Conservation (phyloP, 2,113 vertebrate genomes). For the Excalfactoria chinensis region DNA sequence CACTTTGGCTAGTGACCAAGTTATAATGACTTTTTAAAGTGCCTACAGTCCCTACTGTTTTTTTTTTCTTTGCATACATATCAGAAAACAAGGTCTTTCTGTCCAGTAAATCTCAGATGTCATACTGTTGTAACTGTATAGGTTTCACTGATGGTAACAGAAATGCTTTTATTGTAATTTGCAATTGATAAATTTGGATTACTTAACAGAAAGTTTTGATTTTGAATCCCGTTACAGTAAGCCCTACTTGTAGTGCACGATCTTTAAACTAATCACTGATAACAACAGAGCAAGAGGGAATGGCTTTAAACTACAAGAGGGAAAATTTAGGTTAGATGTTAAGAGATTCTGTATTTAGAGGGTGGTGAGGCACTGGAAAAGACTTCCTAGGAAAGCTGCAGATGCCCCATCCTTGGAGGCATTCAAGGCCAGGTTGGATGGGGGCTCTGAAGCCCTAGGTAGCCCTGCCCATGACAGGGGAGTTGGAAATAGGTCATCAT, state of each 20-base stretch:
- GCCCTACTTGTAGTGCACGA: not conserved
- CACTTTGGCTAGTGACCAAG: not conserved
- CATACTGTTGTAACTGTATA: not conserved
- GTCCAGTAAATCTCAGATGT: not conserved
- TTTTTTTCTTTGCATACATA: not conserved
- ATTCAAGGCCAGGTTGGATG: too few relatives aligned
- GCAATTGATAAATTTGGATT: not conserved
- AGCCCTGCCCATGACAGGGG: too few relatives aligned
- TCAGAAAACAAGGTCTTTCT: not conserved
- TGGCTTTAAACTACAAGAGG: too few relatives aligned
- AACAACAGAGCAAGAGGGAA: too few relatives aligned
- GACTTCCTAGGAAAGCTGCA: too few relatives aligned
- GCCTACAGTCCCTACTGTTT: not conserved
- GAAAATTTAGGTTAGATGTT: too few relatives aligned
- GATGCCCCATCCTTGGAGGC: too few relatives aligned
- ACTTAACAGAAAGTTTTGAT: not conserved
- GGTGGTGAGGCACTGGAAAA: too few relatives aligned
- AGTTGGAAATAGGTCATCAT: too few relatives aligned
- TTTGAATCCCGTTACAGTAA: not conserved
- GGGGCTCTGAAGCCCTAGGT: too few relatives aligned
- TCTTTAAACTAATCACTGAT: not conserved
- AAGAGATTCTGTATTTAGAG: too few relatives aligned
- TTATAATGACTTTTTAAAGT: not conserved
- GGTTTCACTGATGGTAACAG: not conserved
- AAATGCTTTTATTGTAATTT: rapidly evolving